Evolutionary conservation across 2,113 vertebrate species (phyloP).

Genomic region (Oxyura jamaicensis): DNA sequence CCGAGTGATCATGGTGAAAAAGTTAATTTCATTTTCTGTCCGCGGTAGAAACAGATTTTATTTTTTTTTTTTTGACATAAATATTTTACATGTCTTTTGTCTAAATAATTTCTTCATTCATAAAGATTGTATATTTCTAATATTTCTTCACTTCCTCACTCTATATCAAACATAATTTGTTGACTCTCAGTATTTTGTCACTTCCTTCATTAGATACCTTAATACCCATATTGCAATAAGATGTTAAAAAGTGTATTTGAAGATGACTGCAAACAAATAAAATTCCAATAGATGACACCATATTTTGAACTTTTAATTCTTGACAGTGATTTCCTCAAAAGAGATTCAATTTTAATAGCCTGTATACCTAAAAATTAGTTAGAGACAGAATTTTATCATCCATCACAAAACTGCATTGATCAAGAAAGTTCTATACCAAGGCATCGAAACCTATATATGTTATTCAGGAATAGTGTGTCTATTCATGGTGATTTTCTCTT

Average conservation of each 20-base stretch:
- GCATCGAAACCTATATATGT: neutral
- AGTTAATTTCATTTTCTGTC: neutral
- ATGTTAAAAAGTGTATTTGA: neutral
- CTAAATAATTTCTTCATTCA: neutral
- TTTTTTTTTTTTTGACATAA: neutral
- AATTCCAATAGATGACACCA: neutral
- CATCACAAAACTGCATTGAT: neutral
- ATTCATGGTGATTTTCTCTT: neutral
- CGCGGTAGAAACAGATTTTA: neutral
- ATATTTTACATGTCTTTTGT: neutral
- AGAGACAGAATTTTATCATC: neutral
- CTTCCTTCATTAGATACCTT: neutral
- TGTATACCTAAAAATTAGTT: neutral
- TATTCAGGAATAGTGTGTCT: neutral
- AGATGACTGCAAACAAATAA: neutral
- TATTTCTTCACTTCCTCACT: neutral
- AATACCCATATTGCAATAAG: neutral
- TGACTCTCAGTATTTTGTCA: neutral
- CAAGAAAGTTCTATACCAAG: neutral
- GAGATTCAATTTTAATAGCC: neutral
- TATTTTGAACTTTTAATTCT: neutral
- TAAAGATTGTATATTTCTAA: neutral
- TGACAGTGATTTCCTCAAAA: neutral
- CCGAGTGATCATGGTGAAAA: neutral
- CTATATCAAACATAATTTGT: neutral